Evolutionary conservation across 2,797 vertebrate species (phyloP), one percentile per base, ranked within the genome.

Genomic region (Chrysocyon brachyurus): DNA sequence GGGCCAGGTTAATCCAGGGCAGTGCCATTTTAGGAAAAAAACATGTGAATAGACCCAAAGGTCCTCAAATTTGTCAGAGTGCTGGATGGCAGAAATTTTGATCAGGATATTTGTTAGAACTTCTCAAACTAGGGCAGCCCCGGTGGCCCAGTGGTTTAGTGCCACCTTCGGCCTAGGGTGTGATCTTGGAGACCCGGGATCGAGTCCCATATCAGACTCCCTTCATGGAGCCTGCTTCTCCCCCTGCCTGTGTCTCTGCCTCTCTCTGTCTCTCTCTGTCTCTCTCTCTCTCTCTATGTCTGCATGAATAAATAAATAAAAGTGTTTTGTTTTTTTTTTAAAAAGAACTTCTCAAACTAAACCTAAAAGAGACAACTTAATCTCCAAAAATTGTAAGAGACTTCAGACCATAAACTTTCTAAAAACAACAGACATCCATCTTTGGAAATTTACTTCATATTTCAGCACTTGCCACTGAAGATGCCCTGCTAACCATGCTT

Each of bases 51-150:
- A 96, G 68, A 78, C 79, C 54, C 49, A 84, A 49, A 95, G n/a
- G 22, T 3, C 73, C 90, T 96, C 1, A 94, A 66, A 36, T 54
- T 89, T 64, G 72, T 86, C 19, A 87, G 54, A 87, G 52, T 0
- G 24, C 40, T 49, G 24, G 17, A 72, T 57, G 19, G 93, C n/a
- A 97, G 63, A 66, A 28, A 66, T 70, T 95, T 87, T 97, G 96
- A 97, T 10, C 85, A 66, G 95, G 96, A 79, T 0, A 63, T 86
- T 85, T 97, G n/a, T 92, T 96, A 95, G 40, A 56, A 87, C 46
- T 46, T 46, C 40, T 46, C 40, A 46, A 46, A 46, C 40, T 46
- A 46, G 40, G 40, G 40, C 40, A 46, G 40, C 40, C 40, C 40
- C 7, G 40, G 40, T 46, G 40, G 40, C 7, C 40, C 40, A 46